Conservation (phyloP, 2,113 vertebrate species). For the Anser brachyrhynchus region DNA sequence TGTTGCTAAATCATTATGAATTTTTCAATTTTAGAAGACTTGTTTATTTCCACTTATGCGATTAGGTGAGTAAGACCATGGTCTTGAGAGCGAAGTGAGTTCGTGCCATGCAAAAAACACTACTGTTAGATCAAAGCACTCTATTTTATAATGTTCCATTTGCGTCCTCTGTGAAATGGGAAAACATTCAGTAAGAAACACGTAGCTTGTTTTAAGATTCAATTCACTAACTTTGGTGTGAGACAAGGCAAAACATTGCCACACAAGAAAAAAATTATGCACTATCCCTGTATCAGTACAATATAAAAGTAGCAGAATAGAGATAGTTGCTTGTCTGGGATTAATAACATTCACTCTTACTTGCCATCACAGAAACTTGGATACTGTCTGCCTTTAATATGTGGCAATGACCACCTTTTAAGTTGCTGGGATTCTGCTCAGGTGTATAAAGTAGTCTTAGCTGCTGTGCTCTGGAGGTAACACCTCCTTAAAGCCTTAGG, state of each 20-base stretch:
- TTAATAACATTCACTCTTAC: background rate
- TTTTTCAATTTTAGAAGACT: background rate
- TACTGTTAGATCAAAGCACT: background rate
- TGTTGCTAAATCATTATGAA: background rate
- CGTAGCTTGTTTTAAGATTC: background rate
- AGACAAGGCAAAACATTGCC: background rate
- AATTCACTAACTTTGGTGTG: background rate
- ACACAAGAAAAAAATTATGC: accelerated
- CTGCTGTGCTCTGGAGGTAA: background rate
- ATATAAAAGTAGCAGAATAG: background rate
- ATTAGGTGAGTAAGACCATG: background rate
- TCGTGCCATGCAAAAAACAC: background rate
- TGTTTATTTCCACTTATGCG: background rate
- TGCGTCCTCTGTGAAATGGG: background rate
- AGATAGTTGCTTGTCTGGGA: background rate
- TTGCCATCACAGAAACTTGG: background rate
- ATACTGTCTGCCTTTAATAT: background rate
- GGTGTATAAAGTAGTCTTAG: background rate
- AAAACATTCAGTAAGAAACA: background rate
- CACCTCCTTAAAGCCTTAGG: background rate
- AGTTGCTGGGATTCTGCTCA: background rate
- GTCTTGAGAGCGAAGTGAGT: background rate
- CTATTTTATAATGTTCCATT: background rate
- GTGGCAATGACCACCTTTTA: background rate
- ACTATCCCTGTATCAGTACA: background rate